Conservation (phyloP, 2,888 invertebrate genomes). For the Eupeodes luniger region DNA sequence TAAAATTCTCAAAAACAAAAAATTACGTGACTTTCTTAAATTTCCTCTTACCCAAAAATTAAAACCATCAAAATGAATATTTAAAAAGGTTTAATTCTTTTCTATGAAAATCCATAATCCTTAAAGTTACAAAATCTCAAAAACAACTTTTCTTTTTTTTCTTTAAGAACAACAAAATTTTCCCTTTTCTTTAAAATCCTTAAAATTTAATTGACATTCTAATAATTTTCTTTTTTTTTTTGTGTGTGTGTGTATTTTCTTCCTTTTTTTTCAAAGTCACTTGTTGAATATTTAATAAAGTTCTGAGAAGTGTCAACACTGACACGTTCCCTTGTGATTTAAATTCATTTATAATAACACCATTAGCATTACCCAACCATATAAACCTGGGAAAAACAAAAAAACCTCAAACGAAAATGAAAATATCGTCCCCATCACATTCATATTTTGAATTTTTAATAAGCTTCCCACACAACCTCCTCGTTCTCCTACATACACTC, state of each 20-base stretch:
- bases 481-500: background rate
- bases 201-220: slow-evolving; percentile 22
- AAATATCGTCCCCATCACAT: background rate
- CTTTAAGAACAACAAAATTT: background rate
- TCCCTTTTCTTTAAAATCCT: background rate
- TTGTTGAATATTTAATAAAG: slow-evolving; percentile 70
- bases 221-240: background rate
- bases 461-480: slow-evolving; percentile 27
- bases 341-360: slow-evolving; percentile 45
- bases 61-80: no score
- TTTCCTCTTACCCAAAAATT: no score
- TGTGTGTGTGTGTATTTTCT: no score
- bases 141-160: background rate
- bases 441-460: slow-evolving; percentile 66
- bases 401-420: background rate
- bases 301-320: slow-evolving; percentile 57
- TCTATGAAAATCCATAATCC: no score
- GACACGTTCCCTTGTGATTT: slow-evolving; percentile 12
- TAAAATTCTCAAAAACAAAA: no score
- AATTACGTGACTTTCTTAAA: no score
- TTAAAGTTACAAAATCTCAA: background rate
- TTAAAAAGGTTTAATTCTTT: no score
- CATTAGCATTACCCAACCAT: slow-evolving; percentile 16
- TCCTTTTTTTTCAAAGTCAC: slow-evolving; percentile 19
- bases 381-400: background rate